Base-by-base conservation (phyloP, 2,113 vertebrate species). In the Oryzias curvinotus region DNA sequence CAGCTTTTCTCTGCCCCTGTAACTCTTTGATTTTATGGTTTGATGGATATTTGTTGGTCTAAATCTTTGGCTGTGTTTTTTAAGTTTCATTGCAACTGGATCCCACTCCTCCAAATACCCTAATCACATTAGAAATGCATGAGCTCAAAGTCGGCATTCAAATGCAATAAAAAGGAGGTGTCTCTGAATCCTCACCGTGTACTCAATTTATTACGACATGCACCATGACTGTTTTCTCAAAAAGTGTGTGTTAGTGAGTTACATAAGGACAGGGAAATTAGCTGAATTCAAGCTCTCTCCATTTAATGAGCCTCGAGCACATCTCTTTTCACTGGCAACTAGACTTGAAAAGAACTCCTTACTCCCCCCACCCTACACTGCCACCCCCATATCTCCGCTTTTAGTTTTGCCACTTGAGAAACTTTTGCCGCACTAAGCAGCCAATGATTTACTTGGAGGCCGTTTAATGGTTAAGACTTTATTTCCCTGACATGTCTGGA, bases 281-380 rank as follows among this genome's bases (percentile, higher is more conserved):
- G 65, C 70, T 71, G 30, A 72, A 75, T 68, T 70, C 73, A 68
- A 41, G 45, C 55, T 58, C 61, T 67, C 48, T 76, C 25, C 50
- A 65, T 42, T 58, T 77, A 73, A 78, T 82, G 71, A 78, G 78
- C 63, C 44, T 88, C 61, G 66, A 77, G 69, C 82, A 75, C 63
- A 57, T 85, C 70, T 83, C 47, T 68, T 83, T 83, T 86, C 62
- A 72, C 67, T 52, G 25, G 67, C 73, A 67, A 54, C 52, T 61
- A 63, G 69, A 64, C 57, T 70, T 65, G 57, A 61, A 70, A 72
- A 74, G 65, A 54, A 56, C 65, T 67, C 30, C 8, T 10, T 10
- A 8, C 36, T 12, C 8, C 36, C 36, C 36, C 36, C 36, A 8
- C 36, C 8, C 30, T 14, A 48, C 55, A 21, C 41, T 14, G 26